Percentiles rank a stretch among this genome's conserved stretches.
Evolutionary conservation across 1,140 invertebrate genomes (phyloP).

Genomic region (Drosophila mayri): DNA sequence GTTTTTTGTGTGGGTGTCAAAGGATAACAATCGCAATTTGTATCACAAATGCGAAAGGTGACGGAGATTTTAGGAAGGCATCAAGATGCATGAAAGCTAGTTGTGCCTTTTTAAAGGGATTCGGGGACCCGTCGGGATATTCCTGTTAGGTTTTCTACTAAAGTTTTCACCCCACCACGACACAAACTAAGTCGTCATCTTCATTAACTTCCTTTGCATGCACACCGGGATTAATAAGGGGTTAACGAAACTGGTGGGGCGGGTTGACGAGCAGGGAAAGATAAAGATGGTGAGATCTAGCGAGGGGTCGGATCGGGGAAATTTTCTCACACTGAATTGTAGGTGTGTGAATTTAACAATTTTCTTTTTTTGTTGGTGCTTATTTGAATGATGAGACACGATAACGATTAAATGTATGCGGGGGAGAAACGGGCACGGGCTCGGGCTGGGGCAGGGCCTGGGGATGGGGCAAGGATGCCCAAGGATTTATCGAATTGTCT

Average conservation of each 20-base stretch:
- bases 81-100: too few species aligned
- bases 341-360: conserved; percentile 10
- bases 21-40: background rate
- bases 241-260: conserved; percentile 20
- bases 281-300: conserved; percentile 17
- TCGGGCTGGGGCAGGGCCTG: background rate
- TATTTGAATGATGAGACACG: conserved; percentile 47
- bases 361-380: conserved; percentile 5
- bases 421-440: conserved; percentile 5
- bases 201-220: conserved; percentile 28
- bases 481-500: conserved; percentile 30
- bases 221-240: conserved; percentile 14
- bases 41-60: background rate
- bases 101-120: background rate
- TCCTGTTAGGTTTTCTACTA: background rate
- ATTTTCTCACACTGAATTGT: conserved; percentile 17
- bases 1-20: conserved; percentile 29
- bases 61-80: background rate
- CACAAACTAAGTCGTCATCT: conserved; percentile 5
- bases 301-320: background rate
- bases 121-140: background rate
- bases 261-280: conserved; percentile 22
- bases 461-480: conserved; percentile 1
- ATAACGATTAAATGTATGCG: conserved; percentile 46
- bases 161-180: background rate